Percentiles rank a stretch among this genome's conserved stretches.
Conservation (phyloP, 2,888 invertebrate species). For the Bombyx huttoni region DNA sequence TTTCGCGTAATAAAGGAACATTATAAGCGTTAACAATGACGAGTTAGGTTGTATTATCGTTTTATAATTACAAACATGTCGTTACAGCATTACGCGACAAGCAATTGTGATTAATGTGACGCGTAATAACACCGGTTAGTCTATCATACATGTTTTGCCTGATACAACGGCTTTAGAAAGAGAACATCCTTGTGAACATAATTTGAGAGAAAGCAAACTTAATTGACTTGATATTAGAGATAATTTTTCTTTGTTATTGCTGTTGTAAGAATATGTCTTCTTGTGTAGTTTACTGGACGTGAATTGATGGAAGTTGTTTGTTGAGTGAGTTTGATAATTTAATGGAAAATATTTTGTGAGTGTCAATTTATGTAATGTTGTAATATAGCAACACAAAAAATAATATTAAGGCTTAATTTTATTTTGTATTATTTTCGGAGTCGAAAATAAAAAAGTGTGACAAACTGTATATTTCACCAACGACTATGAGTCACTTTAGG, state of each 20-base stretch:
- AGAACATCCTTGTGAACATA: neutral
- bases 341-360: neutral
- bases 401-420: no score
- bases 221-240: neutral
- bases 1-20: no score
- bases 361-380: no score
- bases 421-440: no score
- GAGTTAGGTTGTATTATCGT: neutral
- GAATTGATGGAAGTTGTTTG: neutral
- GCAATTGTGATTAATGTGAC: neutral
- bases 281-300: neutral
- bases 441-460: no score
- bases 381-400: no score
- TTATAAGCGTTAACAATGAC: no score
- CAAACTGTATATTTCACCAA: no score
- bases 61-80: neutral
- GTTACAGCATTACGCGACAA: neutral
- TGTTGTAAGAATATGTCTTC: neutral
- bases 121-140: neutral
- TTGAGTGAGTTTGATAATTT: neutral
- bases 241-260: neutral
- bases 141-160: neutral
- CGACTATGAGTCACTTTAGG: neutral
- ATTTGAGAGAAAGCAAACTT: neutral
- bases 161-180: neutral